These are phyloP conservation scores for Ips nitidus DNA, from an alignment of 1,140 invertebrate genomes.

Conservation along the genomic window DNA sequence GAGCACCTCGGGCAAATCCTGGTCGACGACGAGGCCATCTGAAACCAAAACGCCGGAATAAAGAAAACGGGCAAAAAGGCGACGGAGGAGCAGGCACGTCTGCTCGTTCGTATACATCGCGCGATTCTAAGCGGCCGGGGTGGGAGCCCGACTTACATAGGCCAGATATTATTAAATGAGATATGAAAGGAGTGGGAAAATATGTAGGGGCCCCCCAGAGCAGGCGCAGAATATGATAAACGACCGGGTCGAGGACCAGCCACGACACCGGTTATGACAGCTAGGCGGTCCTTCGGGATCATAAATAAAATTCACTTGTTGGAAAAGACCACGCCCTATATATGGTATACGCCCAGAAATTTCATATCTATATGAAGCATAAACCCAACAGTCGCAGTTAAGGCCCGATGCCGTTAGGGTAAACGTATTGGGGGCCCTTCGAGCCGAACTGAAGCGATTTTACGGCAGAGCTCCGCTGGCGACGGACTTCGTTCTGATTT, in stretches of 20 bases:
- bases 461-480: not conserved
- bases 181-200: constrained; percentile 50
- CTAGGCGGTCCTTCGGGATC: constrained; percentile 48
- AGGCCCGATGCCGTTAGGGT: constrained; percentile 6
- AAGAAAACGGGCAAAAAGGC: constrained; percentile 1
- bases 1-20: constrained; percentile 53
- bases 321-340: constrained; percentile 50
- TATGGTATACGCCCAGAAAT: constrained; percentile 46
- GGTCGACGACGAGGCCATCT: constrained; percentile 56
- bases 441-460: constrained; percentile 18
- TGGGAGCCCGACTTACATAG: constrained; percentile 39
- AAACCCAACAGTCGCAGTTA: constrained; percentile 20
- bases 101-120: constrained; percentile 36
- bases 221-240: constrained; percentile 51
- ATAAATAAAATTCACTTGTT: constrained; percentile 54
- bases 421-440: constrained; percentile 9
- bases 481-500: constrained; percentile 21
- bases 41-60: constrained; percentile 51
- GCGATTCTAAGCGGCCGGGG: constrained; percentile 22
- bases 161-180: constrained; percentile 52
- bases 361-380: constrained; percentile 49
- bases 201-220: constrained; percentile 44
- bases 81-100: constrained; percentile 28
- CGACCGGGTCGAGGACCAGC: constrained; percentile 44
- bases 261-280: constrained; percentile 51